These are phyloP conservation scores for Pycnonotus jocosus DNA, from an alignment of 2,113 vertebrate genomes.

Conservation along the genomic window DNA sequence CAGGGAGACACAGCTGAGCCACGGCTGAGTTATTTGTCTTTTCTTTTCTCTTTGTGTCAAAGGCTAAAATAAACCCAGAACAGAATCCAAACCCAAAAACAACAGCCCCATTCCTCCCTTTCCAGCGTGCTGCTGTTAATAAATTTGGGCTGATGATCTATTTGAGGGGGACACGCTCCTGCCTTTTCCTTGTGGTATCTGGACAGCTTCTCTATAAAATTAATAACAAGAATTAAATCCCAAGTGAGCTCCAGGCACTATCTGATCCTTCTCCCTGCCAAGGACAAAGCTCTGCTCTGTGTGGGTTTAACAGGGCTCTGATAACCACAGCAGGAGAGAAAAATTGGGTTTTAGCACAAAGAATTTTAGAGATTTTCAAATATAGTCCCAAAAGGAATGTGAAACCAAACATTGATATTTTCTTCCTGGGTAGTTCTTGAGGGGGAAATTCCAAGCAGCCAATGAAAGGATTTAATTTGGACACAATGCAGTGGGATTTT, in stretches of 20 bases:
- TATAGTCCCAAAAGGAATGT: background rate
- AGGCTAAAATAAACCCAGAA: background rate
- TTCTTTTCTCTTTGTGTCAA: background rate
- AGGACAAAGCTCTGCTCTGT: background rate
- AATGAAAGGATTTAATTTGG: constrained; percentile 42
- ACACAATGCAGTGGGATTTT: background rate
- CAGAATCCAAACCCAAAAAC: background rate
- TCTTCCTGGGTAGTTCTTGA: constrained; percentile 2
- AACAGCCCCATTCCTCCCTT: background rate
- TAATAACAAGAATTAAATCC: constrained; percentile 43
- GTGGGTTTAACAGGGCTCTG: background rate
- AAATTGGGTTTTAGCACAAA: background rate
- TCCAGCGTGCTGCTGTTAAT: background rate
- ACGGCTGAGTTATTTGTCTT: background rate
- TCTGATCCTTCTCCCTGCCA: constrained; percentile 14
- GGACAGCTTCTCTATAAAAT: constrained; percentile 1
- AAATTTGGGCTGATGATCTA: background rate
- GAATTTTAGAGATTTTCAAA: constrained; percentile 3
- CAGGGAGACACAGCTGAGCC: background rate
- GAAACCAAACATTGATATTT: constrained; percentile 5
- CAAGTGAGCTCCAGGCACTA: constrained; percentile 12
- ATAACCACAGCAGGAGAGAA: background rate
- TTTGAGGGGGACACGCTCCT: background rate
- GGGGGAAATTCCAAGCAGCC: background rate
- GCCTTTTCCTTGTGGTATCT: constrained; percentile 1